These are phyloP conservation scores for Zingel zingel DNA, from an alignment of 2,113 vertebrate species.

Conservation along the genomic window DNA sequence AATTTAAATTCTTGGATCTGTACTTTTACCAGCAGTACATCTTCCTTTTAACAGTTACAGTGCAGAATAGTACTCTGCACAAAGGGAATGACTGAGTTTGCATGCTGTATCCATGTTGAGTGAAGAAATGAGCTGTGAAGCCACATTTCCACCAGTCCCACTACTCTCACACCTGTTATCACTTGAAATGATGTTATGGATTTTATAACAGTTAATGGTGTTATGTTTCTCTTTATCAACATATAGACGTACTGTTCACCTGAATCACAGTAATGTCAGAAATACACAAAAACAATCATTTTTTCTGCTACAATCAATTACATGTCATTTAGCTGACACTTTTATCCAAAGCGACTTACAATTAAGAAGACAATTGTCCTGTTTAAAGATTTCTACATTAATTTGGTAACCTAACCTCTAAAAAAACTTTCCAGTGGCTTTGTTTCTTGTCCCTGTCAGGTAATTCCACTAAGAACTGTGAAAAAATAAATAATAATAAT, in stretches of 20 bases:
- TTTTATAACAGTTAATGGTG: background rate
- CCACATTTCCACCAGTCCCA: constrained; percentile 4
- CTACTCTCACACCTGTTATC: constrained; percentile 11
- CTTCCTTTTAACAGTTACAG: constrained; percentile 12
- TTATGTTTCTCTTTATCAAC: background rate
- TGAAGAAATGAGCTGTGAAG: constrained; percentile 17
- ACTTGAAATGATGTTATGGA: background rate
- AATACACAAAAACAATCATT: constrained; percentile 3
- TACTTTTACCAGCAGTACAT: background rate
- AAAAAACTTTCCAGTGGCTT: background rate
- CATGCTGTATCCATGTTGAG: background rate
- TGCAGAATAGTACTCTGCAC: constrained; percentile 9
- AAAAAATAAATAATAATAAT: background rate
- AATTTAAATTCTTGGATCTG: constrained; percentile 8
- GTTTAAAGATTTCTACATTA: background rate
- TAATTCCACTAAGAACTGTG: background rate
- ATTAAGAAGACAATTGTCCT: background rate
- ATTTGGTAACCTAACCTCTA: constrained; percentile 9
- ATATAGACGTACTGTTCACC: background rate
- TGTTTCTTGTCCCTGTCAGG: background rate
- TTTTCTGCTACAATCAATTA: background rate
- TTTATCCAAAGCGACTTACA: too few relatives aligned
- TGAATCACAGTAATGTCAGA: background rate
- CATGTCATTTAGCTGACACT: too few relatives aligned
- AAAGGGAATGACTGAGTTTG: constrained; percentile 4